Evolutionary conservation across 2,888 invertebrate species (phyloP), one percentile per base, ranked within the genome.

Genomic region (Caenorhabditis uteleia): DNA sequence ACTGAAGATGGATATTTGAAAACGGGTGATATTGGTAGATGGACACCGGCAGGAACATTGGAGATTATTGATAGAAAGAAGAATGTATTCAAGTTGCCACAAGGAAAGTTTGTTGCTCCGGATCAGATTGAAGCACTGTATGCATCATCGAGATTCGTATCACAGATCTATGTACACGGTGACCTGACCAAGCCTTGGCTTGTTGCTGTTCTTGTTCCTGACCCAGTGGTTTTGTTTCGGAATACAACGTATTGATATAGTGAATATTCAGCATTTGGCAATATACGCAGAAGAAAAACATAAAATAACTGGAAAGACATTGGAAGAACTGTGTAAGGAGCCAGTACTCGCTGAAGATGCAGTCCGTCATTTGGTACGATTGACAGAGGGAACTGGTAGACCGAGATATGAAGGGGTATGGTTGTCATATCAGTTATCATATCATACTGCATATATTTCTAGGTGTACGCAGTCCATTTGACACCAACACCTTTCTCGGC

Each of bases 21-120:
- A 42, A 77, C 77, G 12, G 77, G 77, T n/a, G 77, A 77, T 49
- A 75, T 77, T 55, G 77, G 77, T 26, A 53, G 65, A 40, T 77
- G 77, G 74, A 76, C 74, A 18, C 50, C 68, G 2, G 59, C 61
- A 25, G 77, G 77, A 14, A 71, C 70, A 39, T 43, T 77, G 25
- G 73, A 74, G 53, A 74, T 77, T 25, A 62, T 77, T 36, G 77
- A 77, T 59, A 66, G 77, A 1, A 47, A 31, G 1, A 64, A 60
- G 58, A 77, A 77, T 46, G 77, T 77, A 16, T 77, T 77, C 68
- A 77, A 77, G 54, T 49, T 77, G 10, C 70, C 77, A 10, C 76
- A 77, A 42, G 68, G 66, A 21, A 67, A 58, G 38, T 66, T 61
- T 31, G 66, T 66, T 34, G 60, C 66, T 25, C 66, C 66, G 0